Conservation (phyloP, 2,113 vertebrate species). For the Sprattus sprattus region DNA sequence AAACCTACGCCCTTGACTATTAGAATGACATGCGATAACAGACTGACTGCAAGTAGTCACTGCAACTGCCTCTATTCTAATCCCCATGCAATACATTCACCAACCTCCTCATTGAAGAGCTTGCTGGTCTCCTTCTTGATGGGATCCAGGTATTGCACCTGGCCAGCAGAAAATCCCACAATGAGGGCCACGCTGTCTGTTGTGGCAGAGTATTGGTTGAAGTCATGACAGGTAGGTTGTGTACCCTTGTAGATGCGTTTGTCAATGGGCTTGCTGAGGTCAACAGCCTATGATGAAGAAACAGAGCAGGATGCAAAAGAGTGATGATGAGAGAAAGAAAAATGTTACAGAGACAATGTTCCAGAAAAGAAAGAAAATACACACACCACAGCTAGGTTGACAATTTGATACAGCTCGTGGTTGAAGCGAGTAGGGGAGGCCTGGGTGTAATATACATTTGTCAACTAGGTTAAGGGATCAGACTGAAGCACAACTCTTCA, state of each 20-base stretch:
- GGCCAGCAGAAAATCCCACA: conserved; percentile 97
- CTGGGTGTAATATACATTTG: too few species aligned
- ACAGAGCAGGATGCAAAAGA: background rate
- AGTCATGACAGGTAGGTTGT: conserved; percentile 98
- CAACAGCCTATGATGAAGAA: conserved; percentile 79
- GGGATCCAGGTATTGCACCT: conserved; percentile 98
- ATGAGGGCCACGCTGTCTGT: conserved; percentile 96
- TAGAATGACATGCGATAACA: background rate
- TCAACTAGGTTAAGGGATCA: too few species aligned
- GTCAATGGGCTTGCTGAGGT: conserved; percentile 98
- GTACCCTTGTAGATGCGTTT: conserved; percentile 99
- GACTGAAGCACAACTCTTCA: too few species aligned
- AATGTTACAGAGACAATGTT: too few species aligned
- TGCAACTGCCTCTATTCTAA: background rate
- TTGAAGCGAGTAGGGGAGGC: too few species aligned
- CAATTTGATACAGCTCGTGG: too few species aligned
- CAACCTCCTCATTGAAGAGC: conserved; percentile 98
- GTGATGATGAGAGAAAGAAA: too few species aligned
- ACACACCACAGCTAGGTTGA: too few species aligned
- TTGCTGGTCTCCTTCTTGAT: conserved; percentile 99
- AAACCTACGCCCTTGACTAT: too few species aligned
- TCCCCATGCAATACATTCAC: conserved; percentile 51
- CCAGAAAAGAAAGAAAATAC: too few species aligned
- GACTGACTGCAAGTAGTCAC: background rate
- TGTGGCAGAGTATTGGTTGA: conserved; percentile 96